Evolutionary conservation across 2,113 vertebrate genomes (phyloP).

Genomic region (Salvelinus alpinus): DNA sequence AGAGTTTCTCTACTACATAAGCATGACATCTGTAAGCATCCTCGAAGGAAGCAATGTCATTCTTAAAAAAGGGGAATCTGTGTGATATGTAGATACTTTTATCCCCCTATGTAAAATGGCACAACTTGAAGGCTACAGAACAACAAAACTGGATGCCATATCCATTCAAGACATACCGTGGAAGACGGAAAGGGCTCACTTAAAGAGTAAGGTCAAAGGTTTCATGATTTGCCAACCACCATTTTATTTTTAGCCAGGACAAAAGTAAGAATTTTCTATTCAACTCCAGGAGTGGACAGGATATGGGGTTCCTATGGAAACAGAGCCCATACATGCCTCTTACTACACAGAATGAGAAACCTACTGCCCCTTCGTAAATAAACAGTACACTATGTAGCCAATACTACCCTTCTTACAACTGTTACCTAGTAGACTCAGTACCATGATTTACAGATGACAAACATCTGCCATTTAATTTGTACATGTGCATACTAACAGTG

Average conservation of each 20-base stretch:
- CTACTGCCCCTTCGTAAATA: no score
- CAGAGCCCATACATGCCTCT: background rate
- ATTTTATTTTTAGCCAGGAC: slow-evolving; percentile 56
- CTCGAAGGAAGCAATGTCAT: background rate
- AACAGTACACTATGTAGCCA: no score
- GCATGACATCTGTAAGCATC: background rate
- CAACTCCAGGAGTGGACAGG: slow-evolving; percentile 16
- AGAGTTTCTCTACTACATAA: background rate
- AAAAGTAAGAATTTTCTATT: slow-evolving; percentile 39
- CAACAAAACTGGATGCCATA: slow-evolving; percentile 49
- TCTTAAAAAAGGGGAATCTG: background rate
- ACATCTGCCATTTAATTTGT: no score
- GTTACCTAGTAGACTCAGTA: no score
- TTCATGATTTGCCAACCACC: slow-evolving; percentile 41
- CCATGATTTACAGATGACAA: no score
- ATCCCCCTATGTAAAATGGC: background rate
- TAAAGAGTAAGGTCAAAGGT: slow-evolving; percentile 43
- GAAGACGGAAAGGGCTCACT: slow-evolving; percentile 55
- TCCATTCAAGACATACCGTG: slow-evolving; percentile 56
- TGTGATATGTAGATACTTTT: background rate
- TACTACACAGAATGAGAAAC: no score
- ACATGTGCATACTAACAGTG: no score
- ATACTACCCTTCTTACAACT: no score
- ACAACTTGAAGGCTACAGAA: slow-evolving; percentile 21
- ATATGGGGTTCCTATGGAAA: slow-evolving; percentile 6